Evolutionary conservation across 1,140 invertebrate species (phyloP).

Genomic region (Leptopilina clavipes): DNA sequence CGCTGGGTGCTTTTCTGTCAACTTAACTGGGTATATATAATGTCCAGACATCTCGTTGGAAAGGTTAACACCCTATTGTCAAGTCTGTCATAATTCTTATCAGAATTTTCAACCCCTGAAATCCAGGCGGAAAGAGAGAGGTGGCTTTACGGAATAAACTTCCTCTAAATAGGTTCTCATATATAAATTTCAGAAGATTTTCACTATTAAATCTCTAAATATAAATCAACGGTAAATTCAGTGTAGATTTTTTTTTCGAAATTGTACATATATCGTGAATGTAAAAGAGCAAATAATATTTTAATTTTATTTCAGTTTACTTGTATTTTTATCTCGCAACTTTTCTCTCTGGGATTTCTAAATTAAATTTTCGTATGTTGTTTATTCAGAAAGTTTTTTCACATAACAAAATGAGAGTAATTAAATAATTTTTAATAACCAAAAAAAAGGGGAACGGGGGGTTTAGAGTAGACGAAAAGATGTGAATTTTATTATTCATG

Average conservation of each 20-base stretch:
- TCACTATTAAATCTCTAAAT: not conserved
- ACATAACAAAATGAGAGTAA: conserved; percentile 7
- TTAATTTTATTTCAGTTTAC: not conserved
- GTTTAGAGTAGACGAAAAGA: not conserved
- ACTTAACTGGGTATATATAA: not conserved
- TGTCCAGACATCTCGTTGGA: not conserved
- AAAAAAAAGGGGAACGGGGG: not conserved
- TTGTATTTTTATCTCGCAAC: not conserved
- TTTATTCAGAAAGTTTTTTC: not conserved
- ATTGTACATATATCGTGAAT: not conserved
- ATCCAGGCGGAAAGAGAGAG: not conserved
- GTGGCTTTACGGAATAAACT: not conserved
- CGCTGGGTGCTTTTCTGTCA: not conserved
- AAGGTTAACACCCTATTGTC: conserved; percentile 22
- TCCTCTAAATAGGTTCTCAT: not conserved
- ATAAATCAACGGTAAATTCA: not conserved
- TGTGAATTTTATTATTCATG: not conserved
- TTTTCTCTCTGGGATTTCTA: not conserved
- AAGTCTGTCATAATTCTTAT: conserved; percentile 25
- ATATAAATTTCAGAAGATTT: not conserved
- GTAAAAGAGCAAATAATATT: conserved; percentile 3
- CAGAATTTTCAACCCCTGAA: not conserved
- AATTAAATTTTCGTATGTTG: conserved; percentile 6
- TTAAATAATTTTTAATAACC: conserved; percentile 2
- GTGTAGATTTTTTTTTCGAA: not conserved